Percentiles rank a stretch among this genome's conserved stretches.
phyloP scores from a whole-genome alignment of 35 echinoderm and acorn worm species.

The Holothuria glaberrima region DNA sequence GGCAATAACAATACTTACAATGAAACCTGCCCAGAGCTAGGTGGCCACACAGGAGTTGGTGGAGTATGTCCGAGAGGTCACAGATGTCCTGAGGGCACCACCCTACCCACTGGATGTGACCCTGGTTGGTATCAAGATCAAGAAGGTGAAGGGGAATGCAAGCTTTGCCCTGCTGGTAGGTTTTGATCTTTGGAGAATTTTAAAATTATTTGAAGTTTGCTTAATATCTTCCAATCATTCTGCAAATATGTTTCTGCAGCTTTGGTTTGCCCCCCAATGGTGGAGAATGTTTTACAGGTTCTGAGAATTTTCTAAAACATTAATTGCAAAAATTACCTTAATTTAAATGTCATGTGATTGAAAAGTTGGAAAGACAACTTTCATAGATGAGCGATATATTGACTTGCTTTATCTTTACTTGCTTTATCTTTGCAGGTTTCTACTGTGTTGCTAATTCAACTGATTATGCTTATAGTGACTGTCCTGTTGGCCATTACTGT shows the following conservation, averaged over 20 bases:
- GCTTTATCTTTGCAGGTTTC: conserved; percentile 60
- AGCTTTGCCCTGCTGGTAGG: conserved; percentile 80
- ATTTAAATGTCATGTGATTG: not conserved
- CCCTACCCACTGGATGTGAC: conserved; percentile 77
- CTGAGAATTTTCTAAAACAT: too few relatives aligned
- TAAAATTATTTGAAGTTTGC: too few relatives aligned
- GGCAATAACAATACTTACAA: conserved; percentile 88
- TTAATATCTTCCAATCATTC: too few relatives aligned
- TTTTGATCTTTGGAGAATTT: not conserved
- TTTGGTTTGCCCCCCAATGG: too few relatives aligned
- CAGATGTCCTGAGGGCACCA: conserved; percentile 78
- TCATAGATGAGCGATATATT: not conserved
- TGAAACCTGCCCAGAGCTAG: conserved; percentile 85
- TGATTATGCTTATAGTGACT: conserved; percentile 70
- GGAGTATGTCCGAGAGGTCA: conserved; percentile 86
- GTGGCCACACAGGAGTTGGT: conserved; percentile 89
- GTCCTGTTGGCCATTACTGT: conserved; percentile 89
- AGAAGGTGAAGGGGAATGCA: conserved; percentile 80
- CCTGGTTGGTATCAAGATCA: conserved; percentile 90
- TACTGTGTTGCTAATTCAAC: conserved; percentile 93
- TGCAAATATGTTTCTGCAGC: too few relatives aligned
- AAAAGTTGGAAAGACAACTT: not conserved
- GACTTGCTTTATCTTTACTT: not conserved
- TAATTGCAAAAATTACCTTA: too few relatives aligned
- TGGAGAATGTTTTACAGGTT: too few relatives aligned